phyloP scores from a whole-genome alignment of 2,113 vertebrate genomes.

The Hiodon alosoides region DNA sequence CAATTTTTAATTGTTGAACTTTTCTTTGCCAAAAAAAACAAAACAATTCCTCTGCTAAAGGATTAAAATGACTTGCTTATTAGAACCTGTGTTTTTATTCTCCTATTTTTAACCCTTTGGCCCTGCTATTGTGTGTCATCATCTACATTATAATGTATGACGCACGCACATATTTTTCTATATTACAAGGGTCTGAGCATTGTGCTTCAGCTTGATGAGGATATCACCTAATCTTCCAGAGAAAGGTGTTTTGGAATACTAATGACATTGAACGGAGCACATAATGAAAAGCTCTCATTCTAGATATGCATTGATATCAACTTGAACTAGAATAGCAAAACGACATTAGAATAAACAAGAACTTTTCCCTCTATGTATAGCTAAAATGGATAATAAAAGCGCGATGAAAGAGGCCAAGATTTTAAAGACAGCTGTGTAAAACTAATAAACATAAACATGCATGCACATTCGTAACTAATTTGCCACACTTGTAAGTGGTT shows the following conservation, averaged over 20 bases:
- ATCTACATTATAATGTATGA: not conserved
- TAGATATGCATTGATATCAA: not conserved
- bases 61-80: too few relatives aligned
- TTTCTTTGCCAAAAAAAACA: too few relatives aligned
- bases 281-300: not conserved
- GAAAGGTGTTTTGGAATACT: not conserved
- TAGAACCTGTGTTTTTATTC: too few relatives aligned
- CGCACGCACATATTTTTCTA: not conserved
- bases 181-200: not conserved
- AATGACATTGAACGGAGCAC: not conserved
- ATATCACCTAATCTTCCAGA: not conserved
- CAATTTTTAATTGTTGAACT: too few relatives aligned
- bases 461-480: not conserved
- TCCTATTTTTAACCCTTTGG: too few relatives aligned
- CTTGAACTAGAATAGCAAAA: not conserved
- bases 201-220: not conserved
- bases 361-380: not conserved
- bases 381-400: not conserved
- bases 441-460: not conserved
- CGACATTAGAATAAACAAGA: not conserved
- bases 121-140: too few relatives aligned
- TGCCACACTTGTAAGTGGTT: not conserved
- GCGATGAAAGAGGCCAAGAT: too few relatives aligned
- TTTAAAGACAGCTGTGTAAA: not conserved
- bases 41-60: too few relatives aligned